phyloP scores from a whole-genome alignment of 2,888 invertebrate species.

The Tanaodytes sp. region DNA sequence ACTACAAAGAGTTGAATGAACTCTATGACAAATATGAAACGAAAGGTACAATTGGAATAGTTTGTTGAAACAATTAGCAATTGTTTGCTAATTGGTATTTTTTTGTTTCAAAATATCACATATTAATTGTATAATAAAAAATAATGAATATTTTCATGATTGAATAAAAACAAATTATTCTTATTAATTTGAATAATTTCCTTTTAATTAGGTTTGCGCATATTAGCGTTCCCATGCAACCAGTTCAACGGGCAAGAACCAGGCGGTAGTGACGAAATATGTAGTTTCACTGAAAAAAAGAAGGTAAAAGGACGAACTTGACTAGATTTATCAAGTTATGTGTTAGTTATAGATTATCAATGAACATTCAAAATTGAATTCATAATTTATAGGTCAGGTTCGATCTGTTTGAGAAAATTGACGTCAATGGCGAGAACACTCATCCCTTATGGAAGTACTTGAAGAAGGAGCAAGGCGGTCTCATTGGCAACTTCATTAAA shows the following conservation, averaged over 20 bases:
- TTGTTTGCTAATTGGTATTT: too few relatives aligned
- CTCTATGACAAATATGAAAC: conserved; percentile 83
- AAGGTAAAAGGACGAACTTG: conserved; percentile 70
- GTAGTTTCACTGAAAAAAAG: conserved; percentile 77
- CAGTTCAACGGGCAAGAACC: conserved; percentile 86
- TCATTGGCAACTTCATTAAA: conserved; percentile 80
- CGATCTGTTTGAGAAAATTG: conserved; percentile 70
- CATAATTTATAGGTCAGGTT: conserved; percentile 62
- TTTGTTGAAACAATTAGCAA: too few relatives aligned
- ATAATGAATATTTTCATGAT: too few relatives aligned
- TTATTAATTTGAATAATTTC: too few relatives aligned
- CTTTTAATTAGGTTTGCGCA: conserved; percentile 84
- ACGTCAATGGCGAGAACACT: conserved; percentile 72
- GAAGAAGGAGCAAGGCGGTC: conserved; percentile 66
- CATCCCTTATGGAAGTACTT: conserved; percentile 73
- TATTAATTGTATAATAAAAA: too few relatives aligned
- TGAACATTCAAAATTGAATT: background rate
- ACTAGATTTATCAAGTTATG: too few relatives aligned
- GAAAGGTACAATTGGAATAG: too few relatives aligned
- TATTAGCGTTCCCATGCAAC: conserved; percentile 91
- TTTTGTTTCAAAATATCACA: too few relatives aligned
- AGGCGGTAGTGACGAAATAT: conserved; percentile 78
- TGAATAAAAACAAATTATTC: too few relatives aligned
- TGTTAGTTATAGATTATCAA: too few relatives aligned
- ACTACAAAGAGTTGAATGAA: conserved; percentile 87